Base-by-base conservation (phyloP, 2,888 invertebrate genomes). In the Thalpophila matura region DNA sequence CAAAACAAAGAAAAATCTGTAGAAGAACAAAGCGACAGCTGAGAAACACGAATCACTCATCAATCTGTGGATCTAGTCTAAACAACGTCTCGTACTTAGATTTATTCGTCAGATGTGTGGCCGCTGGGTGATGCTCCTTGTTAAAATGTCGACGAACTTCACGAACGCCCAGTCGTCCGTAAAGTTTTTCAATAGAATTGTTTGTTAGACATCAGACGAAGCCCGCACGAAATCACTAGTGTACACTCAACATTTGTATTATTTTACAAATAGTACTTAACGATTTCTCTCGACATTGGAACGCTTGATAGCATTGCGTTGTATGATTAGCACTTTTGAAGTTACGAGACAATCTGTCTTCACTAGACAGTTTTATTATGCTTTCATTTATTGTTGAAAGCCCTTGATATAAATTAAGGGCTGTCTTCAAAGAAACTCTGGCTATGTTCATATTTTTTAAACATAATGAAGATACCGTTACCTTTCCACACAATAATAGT, bases 91-190 rank as follows among this genome's bases (percentile, higher is more conserved):
- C 79, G 38, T 81, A n/a, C n/a, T n/a, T n/a, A 84, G 86, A 89
- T 88, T 86, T 84, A 88, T 88, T 80, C 76, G 68, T 71, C 63
- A 82, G 81, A 87, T 86, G 83, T 83, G 79, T 83, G 78, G 74
- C 72, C 80, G 80, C 81, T 77, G 80, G 80, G 73, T 81, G 80
- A 72, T 71, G 76, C 66, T 80, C 55, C 80, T 77, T 84, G 82
- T 86, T 87, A 80, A 85, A 84, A 86, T 87, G 92, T 91, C 91
- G 85, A 86, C 82, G 92, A 92, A 91, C 92, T 82, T 78, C 65
- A 56, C 61, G 72, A 84, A 82, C 74, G 65, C 60, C 62, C 35
- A 47, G 53, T 68, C 40, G 79, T 77, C 80, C 78, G 60, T 65
- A 79, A 89, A 90, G 83, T 89, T 91, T 89, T 89, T 87, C 89